These are phyloP conservation scores for Mustelus asterias DNA, from an alignment of 2,113 vertebrate species.

Conservation along the genomic window DNA sequence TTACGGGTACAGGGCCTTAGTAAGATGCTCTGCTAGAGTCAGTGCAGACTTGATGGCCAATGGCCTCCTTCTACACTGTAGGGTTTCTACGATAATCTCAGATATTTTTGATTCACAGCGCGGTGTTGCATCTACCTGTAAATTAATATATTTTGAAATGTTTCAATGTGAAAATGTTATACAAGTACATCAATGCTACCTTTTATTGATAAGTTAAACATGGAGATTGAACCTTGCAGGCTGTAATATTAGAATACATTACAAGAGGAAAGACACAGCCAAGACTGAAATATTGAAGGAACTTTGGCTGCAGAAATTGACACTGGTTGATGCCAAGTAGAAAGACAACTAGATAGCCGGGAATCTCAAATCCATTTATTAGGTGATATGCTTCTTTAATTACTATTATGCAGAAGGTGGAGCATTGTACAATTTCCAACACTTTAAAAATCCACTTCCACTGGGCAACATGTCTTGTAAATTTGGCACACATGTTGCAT, in stretches of 20 bases:
- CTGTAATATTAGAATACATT: not conserved
- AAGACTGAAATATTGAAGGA: not conserved
- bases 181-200: not conserved
- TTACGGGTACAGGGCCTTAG: no score
- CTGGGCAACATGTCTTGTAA: not conserved
- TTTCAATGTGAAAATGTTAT: not conserved
- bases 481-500: not conserved
- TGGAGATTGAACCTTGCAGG: not conserved
- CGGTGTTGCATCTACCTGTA: not conserved
- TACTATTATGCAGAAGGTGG: not conserved
- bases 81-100: no score
- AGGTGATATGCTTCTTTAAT: not conserved
- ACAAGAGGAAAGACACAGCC: not conserved
- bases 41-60: no score
- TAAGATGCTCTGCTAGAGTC: no score
- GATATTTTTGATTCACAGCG: not conserved
- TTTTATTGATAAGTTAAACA: not conserved
- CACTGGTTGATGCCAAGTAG: not conserved
- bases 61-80: no score
- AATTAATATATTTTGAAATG: not conserved
- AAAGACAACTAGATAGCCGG: not conserved
- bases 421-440: not conserved
- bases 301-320: not conserved
- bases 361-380: not conserved
- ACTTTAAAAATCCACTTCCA: not conserved